phyloP scores from a whole-genome alignment of 2,113 vertebrate genomes.

The Maccullochella peelii region DNA sequence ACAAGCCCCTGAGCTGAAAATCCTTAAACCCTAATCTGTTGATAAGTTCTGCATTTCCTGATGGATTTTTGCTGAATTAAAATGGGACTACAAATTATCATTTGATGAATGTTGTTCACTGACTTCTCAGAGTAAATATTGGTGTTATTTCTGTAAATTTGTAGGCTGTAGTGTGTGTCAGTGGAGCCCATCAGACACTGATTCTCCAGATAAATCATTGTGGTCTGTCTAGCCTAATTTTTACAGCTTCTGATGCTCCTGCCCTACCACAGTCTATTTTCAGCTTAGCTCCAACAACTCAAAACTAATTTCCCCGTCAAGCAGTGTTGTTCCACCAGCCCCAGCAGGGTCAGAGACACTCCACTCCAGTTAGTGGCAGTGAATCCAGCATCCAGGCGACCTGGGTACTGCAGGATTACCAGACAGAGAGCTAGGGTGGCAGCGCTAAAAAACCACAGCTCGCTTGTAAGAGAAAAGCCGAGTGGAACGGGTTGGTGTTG shows the following conservation, averaged over 20 bases:
- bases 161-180: constrained; percentile 32
- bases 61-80: constrained; percentile 58
- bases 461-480: constrained; percentile 86
- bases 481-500: constrained; percentile 78
- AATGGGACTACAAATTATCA: constrained; percentile 50
- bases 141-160: constrained; percentile 33
- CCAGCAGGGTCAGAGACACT: constrained; percentile 63
- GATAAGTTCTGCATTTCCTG: constrained; percentile 58
- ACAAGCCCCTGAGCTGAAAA: constrained; percentile 56
- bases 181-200: constrained; percentile 41
- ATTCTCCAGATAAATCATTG: constrained; percentile 34
- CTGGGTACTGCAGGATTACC: constrained; percentile 71
- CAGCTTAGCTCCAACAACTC: constrained; percentile 48
- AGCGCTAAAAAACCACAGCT: constrained; percentile 75
- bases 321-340: constrained; percentile 44
- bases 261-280: constrained; percentile 47
- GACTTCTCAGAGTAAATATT: constrained; percentile 51
- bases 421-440: constrained; percentile 68
- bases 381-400: constrained; percentile 57
- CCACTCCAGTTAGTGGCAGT: constrained; percentile 62
- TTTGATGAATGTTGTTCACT: constrained; percentile 44
- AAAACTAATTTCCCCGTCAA: constrained; percentile 55
- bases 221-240: constrained; percentile 53
- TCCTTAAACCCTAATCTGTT: constrained; percentile 55
- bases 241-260: constrained; percentile 44